Conservation (phyloP, 2,888 invertebrate genomes). For the Adelognathus sp. region DNA sequence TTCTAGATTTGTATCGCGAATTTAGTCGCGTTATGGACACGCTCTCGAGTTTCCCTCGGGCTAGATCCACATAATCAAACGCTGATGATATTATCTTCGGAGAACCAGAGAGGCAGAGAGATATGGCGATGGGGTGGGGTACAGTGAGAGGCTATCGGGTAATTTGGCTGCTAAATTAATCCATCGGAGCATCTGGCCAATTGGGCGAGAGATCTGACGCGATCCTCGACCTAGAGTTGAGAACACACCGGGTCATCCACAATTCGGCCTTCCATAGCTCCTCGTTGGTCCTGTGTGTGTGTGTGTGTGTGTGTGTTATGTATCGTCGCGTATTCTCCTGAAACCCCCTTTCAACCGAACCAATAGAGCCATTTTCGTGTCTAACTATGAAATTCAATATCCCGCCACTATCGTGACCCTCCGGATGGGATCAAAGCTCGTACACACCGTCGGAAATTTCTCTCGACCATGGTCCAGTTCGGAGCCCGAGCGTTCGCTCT, state of each 20-base stretch:
- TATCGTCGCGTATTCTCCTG: neutral
- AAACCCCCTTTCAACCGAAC: neutral
- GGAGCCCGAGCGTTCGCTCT: neutral
- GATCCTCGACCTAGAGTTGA: slow-evolving; percentile 20
- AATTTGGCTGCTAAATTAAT: slow-evolving; percentile 41
- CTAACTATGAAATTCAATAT: slow-evolving; percentile 40
- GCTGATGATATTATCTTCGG: slow-evolving; percentile 34
- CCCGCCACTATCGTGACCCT: neutral
- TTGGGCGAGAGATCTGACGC: slow-evolving; percentile 35
- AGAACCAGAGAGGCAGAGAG: neutral
- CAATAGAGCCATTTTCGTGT: slow-evolving; percentile 35
- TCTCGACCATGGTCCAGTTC: neutral
- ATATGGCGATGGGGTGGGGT: neutral
- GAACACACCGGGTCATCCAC: neutral
- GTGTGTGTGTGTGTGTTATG: too few relatives aligned
- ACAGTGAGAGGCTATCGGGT: slow-evolving; percentile 9
- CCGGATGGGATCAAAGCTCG: slow-evolving; percentile 30
- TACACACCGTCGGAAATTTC: neutral
- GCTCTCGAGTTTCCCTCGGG: neutral
- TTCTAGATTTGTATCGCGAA: too few relatives aligned
- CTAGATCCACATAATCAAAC: slow-evolving; percentile 30
- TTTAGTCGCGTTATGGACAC: neutral
- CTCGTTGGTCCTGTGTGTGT: too few relatives aligned
- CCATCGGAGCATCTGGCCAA: slow-evolving; percentile 40
- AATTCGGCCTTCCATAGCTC: neutral